Evolutionary conservation across 2,888 invertebrate species (phyloP).

Genomic region (Scaeva pyrastri): DNA sequence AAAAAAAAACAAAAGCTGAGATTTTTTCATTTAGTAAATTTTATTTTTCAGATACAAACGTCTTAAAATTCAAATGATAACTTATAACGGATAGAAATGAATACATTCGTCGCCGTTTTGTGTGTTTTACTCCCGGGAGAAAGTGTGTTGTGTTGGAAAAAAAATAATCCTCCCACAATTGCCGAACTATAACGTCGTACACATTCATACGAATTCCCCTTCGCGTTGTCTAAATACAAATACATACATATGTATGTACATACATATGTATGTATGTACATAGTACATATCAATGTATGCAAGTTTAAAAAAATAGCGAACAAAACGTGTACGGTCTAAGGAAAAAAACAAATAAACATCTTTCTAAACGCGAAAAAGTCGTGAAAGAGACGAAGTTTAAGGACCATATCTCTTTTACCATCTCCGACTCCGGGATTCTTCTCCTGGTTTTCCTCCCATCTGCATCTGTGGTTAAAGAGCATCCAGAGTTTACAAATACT

Average conservation of each 20-base stretch:
- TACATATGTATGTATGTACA: too few relatives aligned
- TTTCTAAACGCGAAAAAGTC: slow-evolving; percentile 4
- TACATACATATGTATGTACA: too few relatives aligned
- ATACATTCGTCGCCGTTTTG: background rate
- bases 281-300: too few relatives aligned
- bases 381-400: slow-evolving; percentile 14
- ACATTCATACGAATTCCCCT: slow-evolving; percentile 6
- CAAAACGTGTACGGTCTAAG: slow-evolving; percentile 8
- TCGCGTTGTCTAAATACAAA: background rate
- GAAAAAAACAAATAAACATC: slow-evolving; percentile 7
- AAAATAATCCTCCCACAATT: slow-evolving; percentile 27
- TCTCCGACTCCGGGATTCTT: slow-evolving; percentile 38
- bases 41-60: background rate
- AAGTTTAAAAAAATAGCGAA: background rate
- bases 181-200: background rate
- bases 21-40: background rate
- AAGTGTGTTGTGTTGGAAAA: slow-evolving; percentile 3
- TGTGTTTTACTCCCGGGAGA: background rate
- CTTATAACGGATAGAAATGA: background rate
- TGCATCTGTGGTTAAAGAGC: slow-evolving; percentile 24
- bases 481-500: slow-evolving; percentile 41
- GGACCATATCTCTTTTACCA: slow-evolving; percentile 36
- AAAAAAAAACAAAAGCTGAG: too few relatives aligned
- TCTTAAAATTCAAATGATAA: background rate
- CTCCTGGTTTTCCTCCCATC: slow-evolving; percentile 57